Conservation (phyloP, 2,113 vertebrate species). For the Amphiprion percula region DNA sequence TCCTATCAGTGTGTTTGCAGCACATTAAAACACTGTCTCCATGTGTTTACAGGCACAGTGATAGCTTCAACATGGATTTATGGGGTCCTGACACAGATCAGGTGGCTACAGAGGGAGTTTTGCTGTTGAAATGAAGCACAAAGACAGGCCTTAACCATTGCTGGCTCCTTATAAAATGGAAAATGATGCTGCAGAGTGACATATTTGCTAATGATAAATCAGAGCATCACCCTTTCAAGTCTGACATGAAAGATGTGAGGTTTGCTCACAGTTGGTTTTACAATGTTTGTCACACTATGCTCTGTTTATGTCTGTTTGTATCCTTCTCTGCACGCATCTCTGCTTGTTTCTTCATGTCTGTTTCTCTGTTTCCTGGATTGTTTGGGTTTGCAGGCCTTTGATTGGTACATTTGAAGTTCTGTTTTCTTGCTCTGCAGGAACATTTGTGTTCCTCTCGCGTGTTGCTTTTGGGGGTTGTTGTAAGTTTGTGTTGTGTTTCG, state of each 20-base stretch:
- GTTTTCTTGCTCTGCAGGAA: not conserved
- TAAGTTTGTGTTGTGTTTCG: constrained; percentile 36
- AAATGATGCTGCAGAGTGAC: not conserved
- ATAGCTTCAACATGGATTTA: constrained; percentile 32
- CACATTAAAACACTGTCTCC: constrained; percentile 52
- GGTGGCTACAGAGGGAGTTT: constrained; percentile 20
- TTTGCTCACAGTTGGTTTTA: not conserved
- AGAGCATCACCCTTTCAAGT: constrained; percentile 3
- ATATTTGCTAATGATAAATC: not conserved
- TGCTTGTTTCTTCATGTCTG: constrained; percentile 27
- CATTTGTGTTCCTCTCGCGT: constrained; percentile 48
- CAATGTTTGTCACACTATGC: constrained; percentile 42
- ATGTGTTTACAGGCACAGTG: constrained; percentile 53
- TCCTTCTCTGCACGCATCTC: constrained; percentile 31
- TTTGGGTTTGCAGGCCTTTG: constrained; percentile 57
- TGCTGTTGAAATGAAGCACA: constrained; percentile 13
- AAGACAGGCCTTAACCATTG: not conserved
- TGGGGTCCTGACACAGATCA: constrained; percentile 23
- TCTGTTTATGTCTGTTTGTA: constrained; percentile 44
- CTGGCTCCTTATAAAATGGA: not conserved
- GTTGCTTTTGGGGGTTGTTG: constrained; percentile 43
- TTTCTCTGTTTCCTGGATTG: constrained; percentile 47
- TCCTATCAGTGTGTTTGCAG: constrained; percentile 44
- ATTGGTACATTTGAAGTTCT: constrained; percentile 31
- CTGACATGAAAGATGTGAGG: constrained; percentile 6